Percentiles rank a stretch among this genome's conserved stretches.
Conservation (phyloP, 2,888 invertebrate genomes). For the Calliphora vomitoria region DNA sequence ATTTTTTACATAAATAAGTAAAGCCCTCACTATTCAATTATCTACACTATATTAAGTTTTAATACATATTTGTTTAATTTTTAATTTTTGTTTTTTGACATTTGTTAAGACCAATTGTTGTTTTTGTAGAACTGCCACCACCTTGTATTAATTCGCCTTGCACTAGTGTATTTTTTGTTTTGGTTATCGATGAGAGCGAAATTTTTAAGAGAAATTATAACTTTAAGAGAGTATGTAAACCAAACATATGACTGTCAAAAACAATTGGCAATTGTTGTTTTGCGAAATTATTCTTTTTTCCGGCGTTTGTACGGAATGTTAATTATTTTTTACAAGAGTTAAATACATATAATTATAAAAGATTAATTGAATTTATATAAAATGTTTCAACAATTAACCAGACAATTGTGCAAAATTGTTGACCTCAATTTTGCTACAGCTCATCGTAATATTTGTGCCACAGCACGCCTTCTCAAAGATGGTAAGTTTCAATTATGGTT, state of each 20-base stretch:
- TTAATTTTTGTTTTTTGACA: too few relatives aligned
- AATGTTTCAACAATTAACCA: slow-evolving; percentile 65
- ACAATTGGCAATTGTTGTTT: slow-evolving; percentile 4
- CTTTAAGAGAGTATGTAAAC: not conserved
- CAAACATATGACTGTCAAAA: slow-evolving; percentile 45
- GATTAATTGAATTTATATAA: not conserved
- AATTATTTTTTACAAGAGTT: slow-evolving; percentile 3
- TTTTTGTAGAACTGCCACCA: too few relatives aligned
- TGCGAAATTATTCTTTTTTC: slow-evolving; percentile 8
- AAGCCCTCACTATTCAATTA: too few relatives aligned
- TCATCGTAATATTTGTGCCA: slow-evolving; percentile 41
- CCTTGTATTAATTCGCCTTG: too few relatives aligned
- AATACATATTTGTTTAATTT: too few relatives aligned
- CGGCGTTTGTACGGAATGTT: slow-evolving; percentile 17
- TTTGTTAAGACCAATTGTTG: too few relatives aligned
- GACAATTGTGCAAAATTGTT: slow-evolving; percentile 56
- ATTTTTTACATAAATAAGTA: too few relatives aligned
- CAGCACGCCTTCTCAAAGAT: slow-evolving; percentile 43
- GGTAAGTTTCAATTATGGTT: slow-evolving; percentile 34
- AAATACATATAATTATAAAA: not conserved
- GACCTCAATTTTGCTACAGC: slow-evolving; percentile 42
- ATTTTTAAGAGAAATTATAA: too few relatives aligned
- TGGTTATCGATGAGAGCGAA: not conserved
- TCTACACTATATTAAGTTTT: too few relatives aligned
- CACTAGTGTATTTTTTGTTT: too few relatives aligned